Evolutionary conservation across 1,140 invertebrate species (phyloP), one percentile per base, ranked within the genome.

Genomic region (Aleiodes sp.): DNA sequence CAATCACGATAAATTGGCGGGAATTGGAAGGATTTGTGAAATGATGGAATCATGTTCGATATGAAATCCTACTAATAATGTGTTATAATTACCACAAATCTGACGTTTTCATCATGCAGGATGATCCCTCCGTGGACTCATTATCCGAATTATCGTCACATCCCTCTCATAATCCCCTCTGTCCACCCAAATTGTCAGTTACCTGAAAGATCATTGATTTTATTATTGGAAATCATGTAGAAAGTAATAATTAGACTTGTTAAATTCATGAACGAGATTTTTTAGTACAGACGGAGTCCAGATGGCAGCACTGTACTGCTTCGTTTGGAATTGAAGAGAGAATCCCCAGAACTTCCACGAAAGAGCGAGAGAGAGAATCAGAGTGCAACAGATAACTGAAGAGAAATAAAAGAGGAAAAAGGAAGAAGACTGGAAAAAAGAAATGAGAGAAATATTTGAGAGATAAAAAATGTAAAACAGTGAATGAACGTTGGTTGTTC

Each of bases 261-360:
- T n/a, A n/a, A 52, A 19, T 6, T 24, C 10, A 52, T 52, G 41
- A 46, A 52, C n/a, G n/a, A n/a, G 3, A 52, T 46, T 1, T 7
- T 24, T 9, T 21, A 52, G 19, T 52, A 24, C 46, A 21, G 28
- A 0, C 19, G 16, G 24, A 78, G 79, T 76, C 75, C 68, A 84
- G 82, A 71, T 83, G 83, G 83, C 83, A 84, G 82, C 84, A 85
- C 81, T 78, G 67, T 52, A 80, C 78, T 79, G 82, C 66, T 72
- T 39, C 65, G 73, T 79, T 80, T 81, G 76, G 78, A 82, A 76
- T 26, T 12, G 29, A 64, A 64, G 6, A 28, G 68, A 24, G 46
- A 52, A 52, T 24, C 19, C 46, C 33, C 63, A 59, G 52, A 28
- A 65, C 35, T 69, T 56, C 26, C 21, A 64, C 75, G 67, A 74